Evolutionary conservation across 1,140 invertebrate genomes (phyloP), one percentile per base, ranked within the genome.

Genomic region (Chrysopa pallens): DNA sequence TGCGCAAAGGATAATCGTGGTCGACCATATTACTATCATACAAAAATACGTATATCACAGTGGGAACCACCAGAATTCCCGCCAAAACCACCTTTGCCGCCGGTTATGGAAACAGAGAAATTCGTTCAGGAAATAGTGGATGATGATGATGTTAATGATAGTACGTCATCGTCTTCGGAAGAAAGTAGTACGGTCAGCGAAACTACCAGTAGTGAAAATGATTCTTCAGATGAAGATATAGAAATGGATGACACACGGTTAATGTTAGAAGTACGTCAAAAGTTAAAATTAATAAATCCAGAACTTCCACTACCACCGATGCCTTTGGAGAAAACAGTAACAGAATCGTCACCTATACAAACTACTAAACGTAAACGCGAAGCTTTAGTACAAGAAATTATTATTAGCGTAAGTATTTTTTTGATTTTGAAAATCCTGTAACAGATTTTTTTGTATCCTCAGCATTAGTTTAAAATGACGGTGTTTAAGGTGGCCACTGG

Each of bases 21-120:
- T 2, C 66, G 86, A 45, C 72, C 76, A 0, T 97, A 94, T 59
- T 97, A 93, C 64, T 96, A 93, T 61, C 88, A 95, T 59, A 66
- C 80, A 0, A 80, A 80, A 49, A 75, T 83, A 17, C 73, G 86
- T 42, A 69, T 83, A 52, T 76, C 86, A 2, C 89, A 93, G 56
- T 96, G 91, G 91, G 66, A 82, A 44, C 84, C 85, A 23, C 90
- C 90, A 0, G 67, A 69, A 36, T 44, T 53, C 14, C 28, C 44
- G 14, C 37, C 37, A 7, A 11, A 7, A 7, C 29, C 31, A 11
- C 31, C 31, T 33, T 33, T 33, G n/a, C 31, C 31, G n/a, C 31
- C 31, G 8, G 17, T 23, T 23, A 23, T 23, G 17, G 17, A 23
- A 23, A 23, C 17, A 5, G 17, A 23, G 17, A 23, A 23, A 23